Evolutionary conservation across 2,113 vertebrate species (phyloP), one percentile per base, ranked within the genome.

Genomic region (Oryzias melastigma): DNA sequence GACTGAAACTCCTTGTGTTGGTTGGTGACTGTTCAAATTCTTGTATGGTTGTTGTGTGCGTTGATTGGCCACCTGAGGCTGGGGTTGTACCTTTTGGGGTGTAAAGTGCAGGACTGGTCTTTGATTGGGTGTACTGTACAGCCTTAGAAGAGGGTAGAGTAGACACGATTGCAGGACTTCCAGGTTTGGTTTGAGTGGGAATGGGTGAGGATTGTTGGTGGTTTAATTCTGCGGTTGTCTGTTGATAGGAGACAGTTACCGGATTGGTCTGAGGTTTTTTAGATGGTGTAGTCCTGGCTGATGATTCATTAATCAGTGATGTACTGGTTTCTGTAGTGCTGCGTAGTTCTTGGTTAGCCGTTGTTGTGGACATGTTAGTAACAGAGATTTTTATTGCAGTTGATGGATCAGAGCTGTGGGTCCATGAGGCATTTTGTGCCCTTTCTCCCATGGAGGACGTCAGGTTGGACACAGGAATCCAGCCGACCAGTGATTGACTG

Each of bases 361-460:
- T 12, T 0, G 3, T 8, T 47, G 35, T 46, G 47, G 41, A 7
- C 52, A n/a, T 25, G 14, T 58, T 20, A 20, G 14, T 54, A 22
- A 17, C 1, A 27, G 25, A 27, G 5, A 27, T 27, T 27, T 27
- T 48, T 35, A 18, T 54, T 71, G 58, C 8, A 58, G 75, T 40
- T 20, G 49, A 58, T 43, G 57, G 52, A 49, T 77, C 51, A 40
- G 57, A 43, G 68, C 5, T 70, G 51, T 52, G 49, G 15, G 29
- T 77, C 76, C 56, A 19, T n/a, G 61, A 71, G 19, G 44, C 16
- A 0, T 67, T 51, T 3, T 14, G 7, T 10, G 62, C 68, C 35
- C 48, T 77, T 61, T 65, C 58, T 16, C 48, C 20, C 54, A 22
- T 24, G 19, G 42, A 41, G 46, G 76, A 45, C 18, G 40, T 65